These are phyloP conservation scores for Arion vulgaris DNA, from an alignment of 1,140 invertebrate species.

Conservation along the genomic window DNA sequence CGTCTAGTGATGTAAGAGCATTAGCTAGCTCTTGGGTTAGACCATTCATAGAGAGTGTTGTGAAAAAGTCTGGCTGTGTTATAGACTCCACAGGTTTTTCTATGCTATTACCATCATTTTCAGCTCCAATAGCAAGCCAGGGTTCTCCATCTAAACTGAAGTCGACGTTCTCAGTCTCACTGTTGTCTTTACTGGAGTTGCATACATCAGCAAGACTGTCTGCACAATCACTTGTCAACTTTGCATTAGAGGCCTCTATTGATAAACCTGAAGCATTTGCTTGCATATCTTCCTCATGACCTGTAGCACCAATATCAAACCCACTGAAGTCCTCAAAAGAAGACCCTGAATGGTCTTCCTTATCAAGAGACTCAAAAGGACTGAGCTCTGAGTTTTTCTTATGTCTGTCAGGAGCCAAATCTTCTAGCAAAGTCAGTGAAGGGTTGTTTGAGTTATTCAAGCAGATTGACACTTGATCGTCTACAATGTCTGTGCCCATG, in stretches of 20 bases:
- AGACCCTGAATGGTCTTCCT: not conserved
- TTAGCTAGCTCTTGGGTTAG: slow-evolving; percentile 67
- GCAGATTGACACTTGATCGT: not conserved
- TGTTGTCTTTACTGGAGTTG: not conserved
- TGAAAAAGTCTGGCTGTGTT: slow-evolving; percentile 65
- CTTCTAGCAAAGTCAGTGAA: not conserved
- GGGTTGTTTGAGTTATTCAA: not conserved
- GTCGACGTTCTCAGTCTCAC: slow-evolving; percentile 24
- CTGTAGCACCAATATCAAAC: not conserved
- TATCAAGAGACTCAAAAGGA: not conserved
- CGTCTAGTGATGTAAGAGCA: slow-evolving; percentile 47
- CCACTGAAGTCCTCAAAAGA: not conserved
- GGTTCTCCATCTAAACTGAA: slow-evolving; percentile 41
- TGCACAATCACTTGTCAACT: not conserved
- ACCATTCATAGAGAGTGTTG: slow-evolving; percentile 66
- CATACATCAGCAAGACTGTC: not conserved
- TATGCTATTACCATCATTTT: not conserved
- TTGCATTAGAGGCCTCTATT: not conserved
- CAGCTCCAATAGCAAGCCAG: slow-evolving; percentile 51
- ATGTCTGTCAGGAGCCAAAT: not conserved
- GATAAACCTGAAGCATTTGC: not conserved
- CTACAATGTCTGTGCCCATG: not conserved
- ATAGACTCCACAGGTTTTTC: slow-evolving; percentile 13
- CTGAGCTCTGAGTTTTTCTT: not conserved
- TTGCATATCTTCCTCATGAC: not conserved